phyloP scores from a whole-genome alignment of 2,113 vertebrate species.

The Spea bombifrons region DNA sequence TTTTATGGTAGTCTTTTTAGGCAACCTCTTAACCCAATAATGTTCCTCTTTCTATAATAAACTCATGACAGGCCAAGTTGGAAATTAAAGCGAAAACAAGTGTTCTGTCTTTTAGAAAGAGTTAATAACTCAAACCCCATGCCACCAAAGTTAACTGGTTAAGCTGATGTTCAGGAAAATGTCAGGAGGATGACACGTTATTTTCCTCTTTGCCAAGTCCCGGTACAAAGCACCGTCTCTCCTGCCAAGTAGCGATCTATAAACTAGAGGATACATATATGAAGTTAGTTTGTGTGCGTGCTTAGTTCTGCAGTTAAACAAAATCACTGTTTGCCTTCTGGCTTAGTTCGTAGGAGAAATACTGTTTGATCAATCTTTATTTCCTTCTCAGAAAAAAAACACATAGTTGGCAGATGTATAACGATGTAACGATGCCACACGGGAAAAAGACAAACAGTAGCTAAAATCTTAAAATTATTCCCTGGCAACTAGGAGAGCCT shows the following conservation, averaged over 20 bases:
- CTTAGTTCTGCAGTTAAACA: slow-evolving; percentile 14
- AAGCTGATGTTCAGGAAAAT: slow-evolving; percentile 29
- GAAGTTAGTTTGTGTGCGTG: slow-evolving; percentile 7
- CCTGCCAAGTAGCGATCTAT: slow-evolving; percentile 39
- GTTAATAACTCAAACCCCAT: slow-evolving; percentile 24
- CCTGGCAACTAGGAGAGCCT: background rate
- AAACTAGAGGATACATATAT: background rate
- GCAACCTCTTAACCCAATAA: too few species aligned
- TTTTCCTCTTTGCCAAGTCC: slow-evolving; percentile 20
- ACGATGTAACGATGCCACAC: slow-evolving; percentile 1
- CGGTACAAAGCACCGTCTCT: slow-evolving; percentile 6
- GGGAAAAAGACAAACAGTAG: slow-evolving; percentile 24
- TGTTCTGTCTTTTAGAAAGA: background rate
- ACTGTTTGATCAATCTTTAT: slow-evolving; percentile 37
- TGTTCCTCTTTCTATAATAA: too few species aligned
- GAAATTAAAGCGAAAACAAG: too few species aligned
- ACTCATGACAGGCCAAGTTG: too few species aligned
- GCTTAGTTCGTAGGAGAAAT: slow-evolving; percentile 21
- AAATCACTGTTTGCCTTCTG: slow-evolving; percentile 44
- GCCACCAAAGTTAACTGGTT: slow-evolving; percentile 12
- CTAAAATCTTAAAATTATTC: background rate
- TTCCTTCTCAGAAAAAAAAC: slow-evolving; percentile 22
- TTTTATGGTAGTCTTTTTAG: too few species aligned
- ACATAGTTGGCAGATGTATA: slow-evolving; percentile 1
- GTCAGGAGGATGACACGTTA: slow-evolving; percentile 7